Percentiles rank a stretch among this genome's conserved stretches.
phyloP scores from a whole-genome alignment of 23 tunicate genomes.

The Halocynthia aurantium region DNA sequence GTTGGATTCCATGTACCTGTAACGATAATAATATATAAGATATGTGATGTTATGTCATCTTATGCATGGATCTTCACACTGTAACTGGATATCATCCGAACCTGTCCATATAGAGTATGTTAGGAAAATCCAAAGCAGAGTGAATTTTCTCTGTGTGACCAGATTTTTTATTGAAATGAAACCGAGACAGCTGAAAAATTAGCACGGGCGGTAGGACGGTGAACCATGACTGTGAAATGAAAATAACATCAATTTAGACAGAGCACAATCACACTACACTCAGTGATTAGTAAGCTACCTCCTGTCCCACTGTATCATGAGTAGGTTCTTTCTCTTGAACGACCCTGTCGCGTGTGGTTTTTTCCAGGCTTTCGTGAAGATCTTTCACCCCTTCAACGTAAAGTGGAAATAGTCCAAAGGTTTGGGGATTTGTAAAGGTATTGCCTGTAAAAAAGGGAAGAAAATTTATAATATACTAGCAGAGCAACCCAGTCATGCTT shows the following conservation, averaged over 20 bases:
- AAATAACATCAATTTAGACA: background rate
- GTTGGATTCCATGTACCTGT: constrained; percentile 40
- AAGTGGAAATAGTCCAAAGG: constrained; percentile 38
- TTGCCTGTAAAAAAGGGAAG: constrained; percentile 15
- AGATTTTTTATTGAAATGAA: constrained; percentile 41
- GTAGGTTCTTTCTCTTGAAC: constrained; percentile 6
- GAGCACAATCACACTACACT: background rate
- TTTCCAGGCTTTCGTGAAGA: constrained; percentile 45
- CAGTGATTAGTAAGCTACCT: background rate
- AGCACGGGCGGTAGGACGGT: constrained; percentile 42
- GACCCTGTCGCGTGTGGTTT: constrained; percentile 28
- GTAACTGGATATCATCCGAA: background rate
- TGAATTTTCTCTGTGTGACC: constrained; percentile 44
- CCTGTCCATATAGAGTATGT: constrained; percentile 49
- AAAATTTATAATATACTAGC: background rate
- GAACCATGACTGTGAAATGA: constrained; percentile 35
- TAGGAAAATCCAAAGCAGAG: constrained; percentile 35
- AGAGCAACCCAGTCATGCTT: no score
- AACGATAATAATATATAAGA: background rate
- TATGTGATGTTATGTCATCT: background rate
- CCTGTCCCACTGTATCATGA: background rate
- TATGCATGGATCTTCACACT: background rate
- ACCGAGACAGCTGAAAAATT: constrained; percentile 45
- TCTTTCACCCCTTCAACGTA: constrained; percentile 36
- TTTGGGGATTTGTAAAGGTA: constrained; percentile 23